A percentile compares a stretch with the other conserved stretches of the same genome.
Conservation (phyloP, 2,797 vertebrate genomes). For the Lepilemur ruficaudatus region DNA sequence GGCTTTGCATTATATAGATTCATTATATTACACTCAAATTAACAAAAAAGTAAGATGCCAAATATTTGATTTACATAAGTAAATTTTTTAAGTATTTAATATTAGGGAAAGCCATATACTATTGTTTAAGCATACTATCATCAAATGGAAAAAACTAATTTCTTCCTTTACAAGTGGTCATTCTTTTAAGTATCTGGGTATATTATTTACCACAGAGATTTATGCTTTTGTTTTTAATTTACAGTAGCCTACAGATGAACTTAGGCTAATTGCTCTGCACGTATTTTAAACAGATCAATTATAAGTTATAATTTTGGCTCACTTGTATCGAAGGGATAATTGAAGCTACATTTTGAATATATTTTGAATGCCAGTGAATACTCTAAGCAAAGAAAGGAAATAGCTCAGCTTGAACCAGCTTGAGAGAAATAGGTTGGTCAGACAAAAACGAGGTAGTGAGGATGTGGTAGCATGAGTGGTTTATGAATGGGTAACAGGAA, state of each 20-base stretch:
- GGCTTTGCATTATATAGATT: slow-evolving; percentile 51
- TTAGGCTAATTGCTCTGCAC: slow-evolving; percentile 27
- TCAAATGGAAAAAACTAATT: background rate
- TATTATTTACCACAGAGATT: slow-evolving; percentile 24
- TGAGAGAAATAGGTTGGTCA: background rate
- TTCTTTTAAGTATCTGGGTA: slow-evolving; percentile 28
- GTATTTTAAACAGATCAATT: background rate
- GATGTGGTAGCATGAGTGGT: background rate
- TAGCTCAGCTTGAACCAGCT: slow-evolving; percentile 4
- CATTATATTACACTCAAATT: slow-evolving; percentile 20
- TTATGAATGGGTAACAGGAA: background rate
- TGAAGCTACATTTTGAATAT: slow-evolving; percentile 32
- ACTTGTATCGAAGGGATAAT: background rate
- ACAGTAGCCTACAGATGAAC: background rate
- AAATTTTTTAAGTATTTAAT: slow-evolving; percentile 42
- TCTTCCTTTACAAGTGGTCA: slow-evolving; percentile 48
- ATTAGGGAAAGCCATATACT: slow-evolving; percentile 27
- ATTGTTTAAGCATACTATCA: slow-evolving; percentile 2
- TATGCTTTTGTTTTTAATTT: slow-evolving; percentile 38
- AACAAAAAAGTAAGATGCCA: slow-evolving; percentile 15
- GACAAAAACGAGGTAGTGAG: background rate
- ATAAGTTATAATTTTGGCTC: slow-evolving; percentile 12
- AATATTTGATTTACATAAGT: slow-evolving; percentile 29
- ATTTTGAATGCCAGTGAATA: slow-evolving; percentile 53
- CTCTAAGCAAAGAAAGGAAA: background rate